Evolutionary conservation across 2,113 vertebrate species (phyloP).

Genomic region (Balaeniceps rex): DNA sequence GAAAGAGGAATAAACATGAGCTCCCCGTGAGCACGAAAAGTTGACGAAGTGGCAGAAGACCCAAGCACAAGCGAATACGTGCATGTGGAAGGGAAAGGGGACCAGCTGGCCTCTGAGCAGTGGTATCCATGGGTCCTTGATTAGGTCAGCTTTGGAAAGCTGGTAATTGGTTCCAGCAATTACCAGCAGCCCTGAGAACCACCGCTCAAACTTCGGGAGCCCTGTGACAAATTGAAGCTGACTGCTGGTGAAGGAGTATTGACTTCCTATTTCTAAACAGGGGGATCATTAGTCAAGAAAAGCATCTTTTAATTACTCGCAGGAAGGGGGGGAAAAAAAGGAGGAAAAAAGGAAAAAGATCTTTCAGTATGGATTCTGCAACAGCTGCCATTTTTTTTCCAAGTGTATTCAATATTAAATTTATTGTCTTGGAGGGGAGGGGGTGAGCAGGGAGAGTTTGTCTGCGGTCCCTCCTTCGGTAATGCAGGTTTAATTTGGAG

Average conservation of each 20-base stretch:
- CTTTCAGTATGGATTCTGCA: constrained; percentile 79
- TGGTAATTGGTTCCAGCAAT: constrained; percentile 74
- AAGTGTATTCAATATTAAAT: constrained; percentile 79
- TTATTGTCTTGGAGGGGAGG: constrained; percentile 71
- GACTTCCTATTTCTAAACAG: constrained; percentile 86
- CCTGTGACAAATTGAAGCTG: constrained; percentile 88
- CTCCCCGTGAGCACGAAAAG: neutral
- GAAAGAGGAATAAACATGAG: neutral
- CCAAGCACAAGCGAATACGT: rapidly evolving
- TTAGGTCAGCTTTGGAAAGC: constrained; percentile 56
- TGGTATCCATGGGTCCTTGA: constrained; percentile 28
- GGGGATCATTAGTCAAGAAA: constrained; percentile 91
- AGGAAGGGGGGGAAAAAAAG: constrained; percentile 23
- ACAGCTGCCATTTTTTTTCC: constrained; percentile 47
- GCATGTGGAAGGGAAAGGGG: neutral
- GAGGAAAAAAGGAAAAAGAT: constrained; percentile 42
- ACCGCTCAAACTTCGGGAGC: constrained; percentile 67
- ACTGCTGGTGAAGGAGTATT: constrained; percentile 83
- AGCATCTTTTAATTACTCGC: constrained; percentile 95
- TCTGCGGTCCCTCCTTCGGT: constrained; percentile 21
- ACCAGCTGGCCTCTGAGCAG: constrained; percentile 13
- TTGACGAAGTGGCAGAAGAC: neutral
- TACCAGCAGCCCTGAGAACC: constrained; percentile 64
- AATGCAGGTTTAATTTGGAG: constrained; percentile 73
- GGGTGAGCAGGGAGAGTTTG: neutral